Evolutionary conservation across 2,113 vertebrate species (phyloP).

Genomic region (Tapirus terrestris): DNA sequence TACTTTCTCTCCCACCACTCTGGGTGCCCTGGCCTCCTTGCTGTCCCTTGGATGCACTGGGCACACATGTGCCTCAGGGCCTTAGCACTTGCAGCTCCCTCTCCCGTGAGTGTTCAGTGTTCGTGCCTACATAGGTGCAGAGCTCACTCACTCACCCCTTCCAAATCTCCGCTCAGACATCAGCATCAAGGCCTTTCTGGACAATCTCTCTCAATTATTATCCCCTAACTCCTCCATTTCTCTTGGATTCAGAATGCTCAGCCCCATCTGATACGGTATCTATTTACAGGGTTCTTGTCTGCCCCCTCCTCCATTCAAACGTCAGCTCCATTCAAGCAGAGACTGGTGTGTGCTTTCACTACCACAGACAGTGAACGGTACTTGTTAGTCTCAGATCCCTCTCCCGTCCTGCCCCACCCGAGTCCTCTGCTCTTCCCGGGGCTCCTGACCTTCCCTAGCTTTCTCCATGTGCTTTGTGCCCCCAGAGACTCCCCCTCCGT

Average conservation of each 20-base stretch:
- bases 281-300: neutral
- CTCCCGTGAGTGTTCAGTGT: neutral
- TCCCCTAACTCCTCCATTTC: neutral
- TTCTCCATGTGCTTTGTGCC: neutral
- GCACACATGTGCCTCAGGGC: neutral
- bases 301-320: neutral
- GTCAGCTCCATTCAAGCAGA: neutral
- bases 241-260: neutral
- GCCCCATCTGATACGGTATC: neutral
- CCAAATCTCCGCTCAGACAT: neutral
- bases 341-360: neutral
- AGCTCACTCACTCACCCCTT: neutral
- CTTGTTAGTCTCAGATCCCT: neutral
- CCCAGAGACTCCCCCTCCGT: neutral
- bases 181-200: neutral
- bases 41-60: neutral
- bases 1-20: neutral
- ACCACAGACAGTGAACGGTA: neutral
- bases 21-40: neutral
- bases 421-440: neutral
- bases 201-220: neutral
- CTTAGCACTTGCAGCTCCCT: neutral
- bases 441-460: neutral
- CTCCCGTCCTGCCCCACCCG: neutral
- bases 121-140: neutral